Evolutionary conservation across 2,113 vertebrate genomes (phyloP).

Genomic region (Agelaius tricolor): DNA sequence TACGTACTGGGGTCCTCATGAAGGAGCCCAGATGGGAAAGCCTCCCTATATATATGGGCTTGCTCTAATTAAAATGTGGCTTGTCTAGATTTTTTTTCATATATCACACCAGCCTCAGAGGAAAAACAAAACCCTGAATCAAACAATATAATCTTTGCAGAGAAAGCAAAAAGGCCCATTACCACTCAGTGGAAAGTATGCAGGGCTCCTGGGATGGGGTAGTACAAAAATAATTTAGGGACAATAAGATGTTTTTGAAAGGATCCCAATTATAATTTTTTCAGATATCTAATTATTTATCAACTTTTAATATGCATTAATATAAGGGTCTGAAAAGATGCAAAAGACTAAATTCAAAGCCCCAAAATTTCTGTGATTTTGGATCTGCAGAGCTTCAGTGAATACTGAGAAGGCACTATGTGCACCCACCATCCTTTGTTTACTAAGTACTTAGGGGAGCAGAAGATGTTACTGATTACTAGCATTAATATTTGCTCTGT

Average conservation of each 20-base stretch:
- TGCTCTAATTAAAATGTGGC: neutral
- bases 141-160: neutral
- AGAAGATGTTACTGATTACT: neutral
- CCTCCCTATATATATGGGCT: neutral
- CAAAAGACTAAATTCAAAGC: neutral
- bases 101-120: neutral
- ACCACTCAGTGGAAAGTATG: neutral
- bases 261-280: neutral
- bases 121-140: neutral
- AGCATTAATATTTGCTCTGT: neutral
- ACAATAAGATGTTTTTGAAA: neutral
- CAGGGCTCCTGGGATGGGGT: neutral
- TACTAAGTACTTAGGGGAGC: neutral
- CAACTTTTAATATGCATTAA: neutral
- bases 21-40: neutral
- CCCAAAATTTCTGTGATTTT: neutral
- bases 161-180: neutral
- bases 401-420: accelerated
- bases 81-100: neutral
- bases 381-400: neutral
- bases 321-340: neutral
- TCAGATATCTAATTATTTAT: neutral
- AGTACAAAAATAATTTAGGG: neutral
- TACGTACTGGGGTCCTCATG: neutral
- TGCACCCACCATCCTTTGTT: neutral